These are phyloP conservation scores for Operophtera brumata DNA, from an alignment of 2,888 invertebrate genomes.

Conservation along the genomic window DNA sequence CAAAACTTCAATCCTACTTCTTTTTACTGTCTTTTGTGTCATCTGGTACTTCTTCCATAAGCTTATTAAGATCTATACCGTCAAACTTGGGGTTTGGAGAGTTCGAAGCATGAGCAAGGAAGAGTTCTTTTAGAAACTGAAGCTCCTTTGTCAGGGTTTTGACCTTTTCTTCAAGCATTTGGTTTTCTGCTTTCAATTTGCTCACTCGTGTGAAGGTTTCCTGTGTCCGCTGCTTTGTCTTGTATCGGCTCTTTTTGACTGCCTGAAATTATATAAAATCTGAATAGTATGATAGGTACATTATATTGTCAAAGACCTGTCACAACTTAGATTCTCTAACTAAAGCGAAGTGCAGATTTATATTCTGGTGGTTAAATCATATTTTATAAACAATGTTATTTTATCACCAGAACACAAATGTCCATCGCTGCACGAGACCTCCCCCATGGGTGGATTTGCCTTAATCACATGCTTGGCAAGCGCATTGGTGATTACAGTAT, in stretches of 20 bases:
- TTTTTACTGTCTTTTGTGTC: conserved; percentile 49
- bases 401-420: too few relatives aligned
- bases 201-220: conserved; percentile 88
- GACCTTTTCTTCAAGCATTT: conserved; percentile 89
- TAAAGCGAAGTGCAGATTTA: too few relatives aligned
- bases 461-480: too few relatives aligned
- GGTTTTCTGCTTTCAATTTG: conserved; percentile 88
- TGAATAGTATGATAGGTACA: too few relatives aligned
- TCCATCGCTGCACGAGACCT: too few relatives aligned
- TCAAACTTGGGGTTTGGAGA: conserved; percentile 77
- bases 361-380: too few relatives aligned
- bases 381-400: too few relatives aligned
- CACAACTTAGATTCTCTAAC: too few relatives aligned
- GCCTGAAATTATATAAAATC: conserved; percentile 77
- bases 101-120: conserved; percentile 88
- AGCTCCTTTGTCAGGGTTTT: conserved; percentile 90
- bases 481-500: too few relatives aligned
- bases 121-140: conserved; percentile 89
- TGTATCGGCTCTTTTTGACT: conserved; percentile 90
- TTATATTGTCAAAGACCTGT: too few relatives aligned
- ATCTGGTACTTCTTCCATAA: conserved; percentile 77
- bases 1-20: conserved; percentile 6
- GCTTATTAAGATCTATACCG: conserved; percentile 79
- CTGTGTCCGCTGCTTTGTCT: conserved; percentile 88
- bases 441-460: too few relatives aligned